These are phyloP conservation scores for Lates calcarifer DNA, from an alignment of 2,113 vertebrate genomes.

Conservation along the genomic window DNA sequence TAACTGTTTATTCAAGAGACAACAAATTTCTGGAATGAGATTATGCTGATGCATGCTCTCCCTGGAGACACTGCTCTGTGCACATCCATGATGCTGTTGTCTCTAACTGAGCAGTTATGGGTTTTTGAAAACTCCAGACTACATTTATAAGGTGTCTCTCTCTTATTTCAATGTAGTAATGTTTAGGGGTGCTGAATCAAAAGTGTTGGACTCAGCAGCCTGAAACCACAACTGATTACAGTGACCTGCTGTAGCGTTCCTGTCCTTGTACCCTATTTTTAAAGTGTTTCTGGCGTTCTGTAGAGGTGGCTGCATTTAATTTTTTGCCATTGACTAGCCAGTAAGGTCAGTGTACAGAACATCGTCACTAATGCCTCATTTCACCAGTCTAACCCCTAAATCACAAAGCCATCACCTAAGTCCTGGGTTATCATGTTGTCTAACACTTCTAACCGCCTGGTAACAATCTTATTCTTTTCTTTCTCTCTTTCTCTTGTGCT, in stretches of 20 bases:
- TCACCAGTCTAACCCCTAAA: conserved; percentile 62
- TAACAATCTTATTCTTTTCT: conserved; percentile 70
- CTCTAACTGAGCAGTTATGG: conserved; percentile 1
- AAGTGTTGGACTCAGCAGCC: conserved; percentile 8
- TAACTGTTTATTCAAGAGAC: conserved; percentile 22
- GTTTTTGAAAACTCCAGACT: conserved; percentile 27
- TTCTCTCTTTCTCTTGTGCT: conserved; percentile 69
- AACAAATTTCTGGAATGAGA: conserved; percentile 21
- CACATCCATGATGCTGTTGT: conserved; percentile 22
- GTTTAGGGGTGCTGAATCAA: conserved; percentile 17
- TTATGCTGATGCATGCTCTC: conserved; percentile 38
- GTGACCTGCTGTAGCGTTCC: conserved; percentile 15
- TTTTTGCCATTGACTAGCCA: conserved; percentile 5
- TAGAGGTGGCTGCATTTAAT: conserved; percentile 16
- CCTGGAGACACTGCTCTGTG: conserved; percentile 3
- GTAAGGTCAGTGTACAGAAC: conserved; percentile 16
- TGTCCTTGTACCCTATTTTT: conserved; percentile 11
- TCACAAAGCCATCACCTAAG: conserved; percentile 55
- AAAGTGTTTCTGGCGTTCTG: conserved; percentile 9
- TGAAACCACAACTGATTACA: conserved; percentile 7
- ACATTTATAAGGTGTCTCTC: background rate
- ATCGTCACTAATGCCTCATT: conserved; percentile 40
- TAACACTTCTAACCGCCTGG: conserved; percentile 51
- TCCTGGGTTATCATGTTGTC: conserved; percentile 50
- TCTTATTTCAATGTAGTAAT: conserved; percentile 7